phyloP scores from a whole-genome alignment of 92 coral and sea anemone species.

The Diadumene lineata region DNA sequence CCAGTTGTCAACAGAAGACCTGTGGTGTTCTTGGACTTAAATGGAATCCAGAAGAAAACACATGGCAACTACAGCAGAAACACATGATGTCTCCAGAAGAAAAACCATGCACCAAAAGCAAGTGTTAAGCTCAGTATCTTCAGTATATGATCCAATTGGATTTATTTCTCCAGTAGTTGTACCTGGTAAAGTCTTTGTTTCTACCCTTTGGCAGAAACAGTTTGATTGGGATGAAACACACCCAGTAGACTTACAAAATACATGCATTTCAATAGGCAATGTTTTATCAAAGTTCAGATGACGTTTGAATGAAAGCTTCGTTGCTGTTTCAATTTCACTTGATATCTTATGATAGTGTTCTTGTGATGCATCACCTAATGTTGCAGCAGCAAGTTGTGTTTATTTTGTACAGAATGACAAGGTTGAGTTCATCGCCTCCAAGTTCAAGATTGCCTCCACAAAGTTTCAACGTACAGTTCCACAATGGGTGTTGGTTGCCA shows the following conservation, averaged over 20 bases:
- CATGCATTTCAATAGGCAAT: too few relatives aligned
- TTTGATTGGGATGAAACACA: conserved; percentile 48
- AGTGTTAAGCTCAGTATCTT: conserved; percentile 41
- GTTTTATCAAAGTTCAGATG: conserved; percentile 30
- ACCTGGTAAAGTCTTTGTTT: conserved; percentile 44
- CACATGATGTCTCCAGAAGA: conserved; percentile 24
- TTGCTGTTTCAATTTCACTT: conserved; percentile 26
- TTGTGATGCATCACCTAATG: conserved; percentile 51
- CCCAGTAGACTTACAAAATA: conserved; percentile 35
- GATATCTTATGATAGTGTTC: conserved; percentile 50
- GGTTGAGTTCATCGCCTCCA: conserved; percentile 42
- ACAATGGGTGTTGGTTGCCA: conserved; percentile 57
- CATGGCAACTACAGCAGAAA: conserved; percentile 28
- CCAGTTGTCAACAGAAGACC: conserved; percentile 32
- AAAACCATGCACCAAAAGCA: conserved; percentile 37
- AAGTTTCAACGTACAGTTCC: conserved; percentile 49
- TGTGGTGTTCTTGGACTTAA: conserved; percentile 29
- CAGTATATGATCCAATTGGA: conserved; percentile 52
- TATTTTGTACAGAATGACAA: conserved; percentile 43
- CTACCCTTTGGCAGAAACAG: conserved; percentile 41
- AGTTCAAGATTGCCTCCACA: conserved; percentile 46
- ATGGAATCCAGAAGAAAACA: conserved; percentile 32
- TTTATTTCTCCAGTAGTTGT: conserved; percentile 47
- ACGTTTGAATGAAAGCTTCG: conserved; percentile 27
- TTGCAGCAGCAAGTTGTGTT: conserved; percentile 48